Evolutionary conservation across 2,797 vertebrate genomes (phyloP).

Genomic region (Echiichthys vipera): DNA sequence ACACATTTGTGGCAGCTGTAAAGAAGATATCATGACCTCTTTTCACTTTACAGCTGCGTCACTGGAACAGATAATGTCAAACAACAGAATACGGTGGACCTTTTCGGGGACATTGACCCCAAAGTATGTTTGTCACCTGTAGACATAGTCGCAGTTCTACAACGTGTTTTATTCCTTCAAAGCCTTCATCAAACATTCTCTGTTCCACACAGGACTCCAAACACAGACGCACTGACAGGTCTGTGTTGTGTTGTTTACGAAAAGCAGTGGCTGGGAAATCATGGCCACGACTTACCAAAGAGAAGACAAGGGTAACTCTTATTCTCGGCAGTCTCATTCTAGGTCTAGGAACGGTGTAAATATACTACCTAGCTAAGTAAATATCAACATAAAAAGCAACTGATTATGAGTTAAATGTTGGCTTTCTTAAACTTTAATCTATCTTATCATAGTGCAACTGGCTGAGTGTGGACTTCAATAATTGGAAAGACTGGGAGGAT

Average conservation of each 20-base stretch:
- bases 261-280: conserved; percentile 94
- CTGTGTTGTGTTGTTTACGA: conserved; percentile 96
- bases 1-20: neutral
- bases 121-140: conserved; percentile 75
- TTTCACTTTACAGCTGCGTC: conserved; percentile 77
- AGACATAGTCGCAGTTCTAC: neutral
- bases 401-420: neutral
- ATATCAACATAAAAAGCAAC: neutral
- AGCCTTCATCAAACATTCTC: neutral
- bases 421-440: conserved; percentile 6
- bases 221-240: conserved; percentile 97
- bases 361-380: too few species aligned
- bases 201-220: conserved; percentile 89
- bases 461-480: conserved; percentile 98
- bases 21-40: neutral
- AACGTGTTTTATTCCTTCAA: neutral
- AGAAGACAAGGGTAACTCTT: conserved; percentile 90
- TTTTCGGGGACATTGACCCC: conserved; percentile 83
- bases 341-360: neutral
- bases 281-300: conserved; percentile 97
- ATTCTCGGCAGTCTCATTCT: too few species aligned
- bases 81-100: conserved; percentile 82
- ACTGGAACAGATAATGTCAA: conserved; percentile 80
- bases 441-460: conserved; percentile 89
- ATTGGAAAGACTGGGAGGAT: conserved; percentile 99